A percentile compares a stretch with the other conserved stretches of the same genome.
Evolutionary conservation across 2,797 vertebrate genomes (phyloP).

Genomic region (Thalassophryne amazonica): DNA sequence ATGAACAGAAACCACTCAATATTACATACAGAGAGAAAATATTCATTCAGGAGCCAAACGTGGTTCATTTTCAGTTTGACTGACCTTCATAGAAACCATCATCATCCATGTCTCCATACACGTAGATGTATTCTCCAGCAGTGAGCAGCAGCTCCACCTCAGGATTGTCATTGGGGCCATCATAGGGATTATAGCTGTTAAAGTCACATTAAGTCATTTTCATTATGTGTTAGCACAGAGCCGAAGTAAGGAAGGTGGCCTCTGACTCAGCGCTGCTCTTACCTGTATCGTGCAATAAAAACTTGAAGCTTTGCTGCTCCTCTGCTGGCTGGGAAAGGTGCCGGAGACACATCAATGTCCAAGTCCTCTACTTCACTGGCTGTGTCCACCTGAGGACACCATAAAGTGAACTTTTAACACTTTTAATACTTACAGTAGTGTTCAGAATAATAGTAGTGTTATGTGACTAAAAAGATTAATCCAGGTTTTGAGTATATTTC

Average conservation of each 20-base stretch:
- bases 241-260: not conserved
- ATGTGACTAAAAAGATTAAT: too few species aligned
- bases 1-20: not conserved
- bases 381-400: slow-evolving; percentile 87
- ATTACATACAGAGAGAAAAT: not conserved
- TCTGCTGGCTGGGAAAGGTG: slow-evolving; percentile 78
- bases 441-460: too few species aligned
- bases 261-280: not conserved
- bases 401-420: not conserved
- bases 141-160: slow-evolving; percentile 96
- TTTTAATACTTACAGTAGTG: not conserved
- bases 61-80: not conserved
- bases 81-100: slow-evolving; percentile 98
- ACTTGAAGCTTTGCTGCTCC: slow-evolving; percentile 90
- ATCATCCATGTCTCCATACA: slow-evolving; percentile 97
- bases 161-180: slow-evolving; percentile 97
- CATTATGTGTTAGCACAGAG: not conserved
- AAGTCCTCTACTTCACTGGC: slow-evolving; percentile 98
- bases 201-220: not conserved
- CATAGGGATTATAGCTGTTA: slow-evolving; percentile 94
- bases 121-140: slow-evolving; percentile 96
- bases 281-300: slow-evolving; percentile 96
- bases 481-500: too few species aligned
- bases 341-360: slow-evolving; percentile 88
- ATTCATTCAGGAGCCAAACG: not conserved